Conservation (phyloP, 2,888 invertebrate species). For the Nomada flava region DNA sequence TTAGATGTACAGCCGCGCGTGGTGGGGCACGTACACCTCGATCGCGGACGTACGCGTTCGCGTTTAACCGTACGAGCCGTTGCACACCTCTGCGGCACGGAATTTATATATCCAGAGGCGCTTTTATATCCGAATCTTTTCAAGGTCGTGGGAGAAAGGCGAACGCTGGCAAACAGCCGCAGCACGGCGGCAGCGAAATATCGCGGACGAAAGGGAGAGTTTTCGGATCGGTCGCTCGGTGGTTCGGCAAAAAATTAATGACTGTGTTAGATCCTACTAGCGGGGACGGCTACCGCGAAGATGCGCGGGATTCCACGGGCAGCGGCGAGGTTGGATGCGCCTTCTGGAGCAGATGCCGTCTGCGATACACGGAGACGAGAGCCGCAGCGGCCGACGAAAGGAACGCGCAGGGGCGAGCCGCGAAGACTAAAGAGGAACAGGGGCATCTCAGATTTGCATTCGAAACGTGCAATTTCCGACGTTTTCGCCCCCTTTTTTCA, state of each 20-base stretch:
- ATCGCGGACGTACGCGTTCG: slow-evolving; percentile 17
- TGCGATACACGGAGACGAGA: neutral
- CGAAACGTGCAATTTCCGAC: slow-evolving; percentile 79
- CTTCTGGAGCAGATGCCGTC: neutral
- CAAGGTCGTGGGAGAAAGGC: slow-evolving; percentile 45
- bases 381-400: neutral
- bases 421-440: slow-evolving; percentile 18
- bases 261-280: slow-evolving; percentile 50
- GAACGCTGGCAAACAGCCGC: neutral
- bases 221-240: slow-evolving; percentile 2
- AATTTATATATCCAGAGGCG: slow-evolving; percentile 54
- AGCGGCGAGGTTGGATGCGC: neutral
- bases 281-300: slow-evolving; percentile 35
- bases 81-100: slow-evolving; percentile 24
- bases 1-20: slow-evolving; percentile 24
- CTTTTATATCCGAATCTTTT: slow-evolving; percentile 46
- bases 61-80: slow-evolving; percentile 37
- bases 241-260: slow-evolving; percentile 41
- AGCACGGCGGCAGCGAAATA: neutral
- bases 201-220: neutral
- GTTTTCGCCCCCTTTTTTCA: slow-evolving; percentile 72
- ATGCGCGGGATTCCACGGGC: slow-evolving; percentile 7
- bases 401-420: slow-evolving; percentile 20
- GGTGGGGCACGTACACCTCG: slow-evolving; percentile 23
- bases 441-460: slow-evolving; percentile 78